Evolutionary conservation across 1,140 invertebrate species (phyloP).

Genomic region (Sinonovacula constricta): DNA sequence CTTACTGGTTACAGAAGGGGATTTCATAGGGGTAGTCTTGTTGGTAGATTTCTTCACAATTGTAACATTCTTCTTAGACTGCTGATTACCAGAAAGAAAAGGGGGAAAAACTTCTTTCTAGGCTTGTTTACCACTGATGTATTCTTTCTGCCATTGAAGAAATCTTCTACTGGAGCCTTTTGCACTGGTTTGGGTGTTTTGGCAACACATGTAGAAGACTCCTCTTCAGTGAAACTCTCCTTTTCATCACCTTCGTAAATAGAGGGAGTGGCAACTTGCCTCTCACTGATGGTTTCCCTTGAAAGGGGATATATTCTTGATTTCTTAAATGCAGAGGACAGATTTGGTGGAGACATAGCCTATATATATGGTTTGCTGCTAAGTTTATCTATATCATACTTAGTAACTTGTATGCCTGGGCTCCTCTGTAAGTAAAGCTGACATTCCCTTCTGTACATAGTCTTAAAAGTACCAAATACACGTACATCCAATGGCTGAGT

Average conservation of each 20-base stretch:
- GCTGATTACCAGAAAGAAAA: not conserved
- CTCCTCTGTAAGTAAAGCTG: slow-evolving; percentile 17
- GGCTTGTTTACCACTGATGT: not conserved
- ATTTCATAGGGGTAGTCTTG: not conserved
- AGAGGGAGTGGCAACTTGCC: not conserved
- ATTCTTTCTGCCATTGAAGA: not conserved
- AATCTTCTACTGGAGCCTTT: not conserved
- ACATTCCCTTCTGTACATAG: slow-evolving; percentile 38
- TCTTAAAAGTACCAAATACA: slow-evolving; percentile 57
- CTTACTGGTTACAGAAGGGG: not conserved
- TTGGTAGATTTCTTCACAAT: not conserved
- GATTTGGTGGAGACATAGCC: slow-evolving; percentile 39
- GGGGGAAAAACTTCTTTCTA: slow-evolving; percentile 2
- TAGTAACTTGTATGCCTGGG: slow-evolving; percentile 16
- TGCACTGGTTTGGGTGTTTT: not conserved
- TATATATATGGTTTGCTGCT: slow-evolving; percentile 23
- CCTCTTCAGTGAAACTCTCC: not conserved
- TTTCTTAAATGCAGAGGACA: slow-evolving; percentile 36
- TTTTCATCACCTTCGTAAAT: too few species aligned
- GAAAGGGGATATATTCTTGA: slow-evolving; percentile 47
- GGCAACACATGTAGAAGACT: not conserved
- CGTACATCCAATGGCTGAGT: slow-evolving; percentile 41
- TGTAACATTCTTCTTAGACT: not conserved
- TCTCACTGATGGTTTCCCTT: not conserved
- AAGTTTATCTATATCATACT: slow-evolving; percentile 34